Conservation (phyloP, 2,797 vertebrate genomes). For the Gymnothorax javanicus region DNA sequence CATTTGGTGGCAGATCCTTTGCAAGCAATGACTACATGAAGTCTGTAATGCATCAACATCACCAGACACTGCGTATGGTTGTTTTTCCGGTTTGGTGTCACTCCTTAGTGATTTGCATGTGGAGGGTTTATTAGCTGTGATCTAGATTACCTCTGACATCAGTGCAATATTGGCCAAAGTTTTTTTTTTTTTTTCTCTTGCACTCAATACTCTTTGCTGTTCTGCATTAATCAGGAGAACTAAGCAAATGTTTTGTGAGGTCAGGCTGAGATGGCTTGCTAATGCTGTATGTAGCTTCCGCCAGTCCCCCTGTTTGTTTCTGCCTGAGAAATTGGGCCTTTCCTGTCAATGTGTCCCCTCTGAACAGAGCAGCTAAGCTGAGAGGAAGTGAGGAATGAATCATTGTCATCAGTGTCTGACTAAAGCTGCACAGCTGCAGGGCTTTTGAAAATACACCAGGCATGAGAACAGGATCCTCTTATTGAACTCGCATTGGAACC, state of each 20-base stretch:
- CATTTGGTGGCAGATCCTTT: no score
- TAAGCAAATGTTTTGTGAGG: neutral
- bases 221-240: no score
- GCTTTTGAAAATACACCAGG: neutral
- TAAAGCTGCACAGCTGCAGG: neutral
- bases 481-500: neutral
- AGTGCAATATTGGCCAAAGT: neutral
- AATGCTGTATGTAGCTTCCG: neutral
- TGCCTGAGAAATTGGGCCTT: neutral
- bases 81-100: neutral
- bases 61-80: neutral
- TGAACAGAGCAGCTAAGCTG: neutral
- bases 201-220: neutral
- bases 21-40: no score
- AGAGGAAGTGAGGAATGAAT: conserved; percentile 3
- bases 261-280: neutral
- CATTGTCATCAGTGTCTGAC: neutral
- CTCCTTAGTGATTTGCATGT: neutral
- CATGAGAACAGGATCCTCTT: conserved; percentile 3
- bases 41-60: no score
- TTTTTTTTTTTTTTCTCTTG: neutral
- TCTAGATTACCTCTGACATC: neutral
- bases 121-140: neutral
- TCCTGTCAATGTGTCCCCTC: neutral
- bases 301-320: neutral